These are phyloP conservation scores for Coleophora deauratella DNA, from an alignment of 2,888 invertebrate genomes.

Conservation along the genomic window DNA sequence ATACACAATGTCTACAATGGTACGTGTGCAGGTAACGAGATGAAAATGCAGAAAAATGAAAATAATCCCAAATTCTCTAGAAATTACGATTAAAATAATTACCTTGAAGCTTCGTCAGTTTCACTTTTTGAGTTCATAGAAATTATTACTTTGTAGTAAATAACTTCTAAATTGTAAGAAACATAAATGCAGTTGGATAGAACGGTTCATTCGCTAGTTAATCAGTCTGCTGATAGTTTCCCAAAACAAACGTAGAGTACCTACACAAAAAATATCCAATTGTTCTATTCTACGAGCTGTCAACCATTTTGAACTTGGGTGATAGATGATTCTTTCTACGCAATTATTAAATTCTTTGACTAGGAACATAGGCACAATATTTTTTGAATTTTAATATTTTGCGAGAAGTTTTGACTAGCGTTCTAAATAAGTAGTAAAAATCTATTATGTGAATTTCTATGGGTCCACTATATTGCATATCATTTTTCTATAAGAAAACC, in stretches of 20 bases:
- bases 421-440: no score
- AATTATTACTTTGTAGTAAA: conserved; percentile 48
- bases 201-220: conserved; percentile 34
- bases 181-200: conserved; percentile 39
- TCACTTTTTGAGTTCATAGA: conserved; percentile 74
- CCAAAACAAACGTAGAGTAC: conserved; percentile 35
- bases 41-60: not conserved
- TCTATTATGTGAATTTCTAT: no score
- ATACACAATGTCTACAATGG: conserved; percentile 1
- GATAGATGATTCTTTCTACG: conserved; percentile 21
- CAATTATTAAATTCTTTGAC: conserved; percentile 10
- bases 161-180: conserved; percentile 37
- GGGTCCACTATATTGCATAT: no score
- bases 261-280: conserved; percentile 48
- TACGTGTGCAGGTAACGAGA: not conserved
- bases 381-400: no score
- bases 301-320: conserved; percentile 48
- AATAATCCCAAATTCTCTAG: conserved; percentile 2
- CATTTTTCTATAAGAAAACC: no score
- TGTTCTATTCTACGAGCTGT: conserved; percentile 51
- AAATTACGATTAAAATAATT: conserved; percentile 26
- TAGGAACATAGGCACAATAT: no score
- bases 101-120: conserved; percentile 75
- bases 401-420: no score
- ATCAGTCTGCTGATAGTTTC: conserved; percentile 22